These are phyloP conservation scores for Aricia artaxerxes DNA, from an alignment of 2,888 invertebrate genomes.

Conservation along the genomic window DNA sequence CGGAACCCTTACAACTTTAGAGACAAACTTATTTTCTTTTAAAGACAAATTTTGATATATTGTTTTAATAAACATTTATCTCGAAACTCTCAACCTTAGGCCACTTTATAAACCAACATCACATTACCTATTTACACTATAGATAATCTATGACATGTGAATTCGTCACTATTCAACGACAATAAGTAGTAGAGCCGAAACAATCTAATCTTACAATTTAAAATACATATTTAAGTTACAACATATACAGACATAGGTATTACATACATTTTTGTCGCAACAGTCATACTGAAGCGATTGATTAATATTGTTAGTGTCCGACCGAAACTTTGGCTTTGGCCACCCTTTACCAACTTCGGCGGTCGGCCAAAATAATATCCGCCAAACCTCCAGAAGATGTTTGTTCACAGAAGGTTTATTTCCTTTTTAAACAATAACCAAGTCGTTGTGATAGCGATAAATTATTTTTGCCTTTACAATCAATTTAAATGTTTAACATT, in stretches of 20 bases:
- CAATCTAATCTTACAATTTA: constrained; percentile 44
- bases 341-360: too few species aligned
- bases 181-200: constrained; percentile 60
- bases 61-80: neutral
- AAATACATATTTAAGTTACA: constrained; percentile 54
- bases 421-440: too few species aligned
- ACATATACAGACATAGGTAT: constrained; percentile 63
- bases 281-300: constrained; percentile 1
- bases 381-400: too few species aligned
- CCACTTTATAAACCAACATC: constrained; percentile 36
- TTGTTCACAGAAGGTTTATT: too few species aligned
- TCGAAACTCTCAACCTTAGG: neutral
- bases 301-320: neutral
- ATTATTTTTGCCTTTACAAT: too few species aligned
- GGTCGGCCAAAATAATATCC: too few species aligned
- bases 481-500: too few species aligned
- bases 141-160: constrained; percentile 62
- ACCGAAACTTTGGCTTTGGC: neutral
- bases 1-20: neutral
- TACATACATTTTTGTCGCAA: constrained; percentile 32
- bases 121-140: constrained; percentile 61
- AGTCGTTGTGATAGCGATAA: too few species aligned
- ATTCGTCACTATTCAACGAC: constrained; percentile 64
- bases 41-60: neutral
- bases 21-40: neutral